Evolutionary conservation across 2,113 vertebrate species (phyloP).

Genomic region (Gambusia affinis): DNA sequence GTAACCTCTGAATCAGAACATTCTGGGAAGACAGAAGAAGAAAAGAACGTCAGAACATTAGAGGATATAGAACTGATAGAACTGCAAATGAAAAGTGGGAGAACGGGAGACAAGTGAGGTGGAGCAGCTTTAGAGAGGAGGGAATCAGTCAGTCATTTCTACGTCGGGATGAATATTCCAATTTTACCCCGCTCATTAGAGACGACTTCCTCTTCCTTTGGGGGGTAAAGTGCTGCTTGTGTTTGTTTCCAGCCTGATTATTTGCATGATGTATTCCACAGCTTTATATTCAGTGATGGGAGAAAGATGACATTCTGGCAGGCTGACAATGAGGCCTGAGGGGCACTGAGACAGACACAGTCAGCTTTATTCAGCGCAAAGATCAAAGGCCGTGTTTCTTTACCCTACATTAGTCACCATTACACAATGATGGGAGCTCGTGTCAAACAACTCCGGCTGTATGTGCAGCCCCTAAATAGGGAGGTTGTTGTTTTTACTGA

Average conservation of each 20-base stretch:
- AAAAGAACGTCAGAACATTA: slow-evolving; percentile 29
- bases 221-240: slow-evolving; percentile 62
- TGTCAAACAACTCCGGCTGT: slow-evolving; percentile 30
- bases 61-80: slow-evolving; percentile 35
- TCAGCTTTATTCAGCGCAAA: slow-evolving; percentile 64
- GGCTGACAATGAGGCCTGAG: slow-evolving; percentile 70
- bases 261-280: slow-evolving; percentile 78
- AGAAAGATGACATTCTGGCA: slow-evolving; percentile 64
- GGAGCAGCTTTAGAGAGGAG: slow-evolving; percentile 18
- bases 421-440: slow-evolving; percentile 50
- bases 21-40: slow-evolving; percentile 42
- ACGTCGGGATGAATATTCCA: slow-evolving; percentile 70
- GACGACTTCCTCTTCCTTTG: slow-evolving; percentile 68
- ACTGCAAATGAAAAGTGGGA: slow-evolving; percentile 11
- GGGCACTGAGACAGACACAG: slow-evolving; percentile 42
- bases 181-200: slow-evolving; percentile 74
- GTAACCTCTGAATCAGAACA: slow-evolving; percentile 48
- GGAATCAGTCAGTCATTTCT: slow-evolving; percentile 57
- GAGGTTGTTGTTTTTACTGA: slow-evolving; percentile 27
- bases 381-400: slow-evolving; percentile 67
- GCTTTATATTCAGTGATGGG: slow-evolving; percentile 70
- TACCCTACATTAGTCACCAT: slow-evolving; percentile 67
- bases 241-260: slow-evolving; percentile 78
- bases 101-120: slow-evolving; percentile 9
- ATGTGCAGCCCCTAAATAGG: slow-evolving; percentile 32